Conservation (phyloP, 1,140 invertebrate species). For the Drosophila oshimai region DNA sequence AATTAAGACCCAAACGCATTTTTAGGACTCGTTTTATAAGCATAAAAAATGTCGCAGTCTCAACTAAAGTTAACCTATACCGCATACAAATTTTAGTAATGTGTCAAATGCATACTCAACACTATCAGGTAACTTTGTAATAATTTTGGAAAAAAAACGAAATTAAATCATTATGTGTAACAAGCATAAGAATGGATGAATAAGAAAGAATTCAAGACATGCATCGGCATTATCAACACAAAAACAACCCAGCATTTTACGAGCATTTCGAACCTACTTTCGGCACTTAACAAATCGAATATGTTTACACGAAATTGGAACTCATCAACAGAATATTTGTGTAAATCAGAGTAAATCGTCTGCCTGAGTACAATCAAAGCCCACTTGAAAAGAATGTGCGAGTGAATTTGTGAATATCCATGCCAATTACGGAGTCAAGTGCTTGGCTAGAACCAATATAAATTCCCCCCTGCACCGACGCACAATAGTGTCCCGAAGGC, state of each 20-base stretch:
- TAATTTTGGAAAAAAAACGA: too few relatives aligned
- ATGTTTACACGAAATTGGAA: conserved; percentile 16
- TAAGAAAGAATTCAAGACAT: too few relatives aligned
- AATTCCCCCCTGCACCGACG: neutral
- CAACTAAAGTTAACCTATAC: too few relatives aligned
- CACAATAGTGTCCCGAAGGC: neutral
- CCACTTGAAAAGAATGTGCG: conserved; percentile 43
- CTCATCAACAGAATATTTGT: conserved; percentile 5
- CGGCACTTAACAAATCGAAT: conserved; percentile 10
- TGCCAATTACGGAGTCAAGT: conserved; percentile 62
- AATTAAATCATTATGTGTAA: too few relatives aligned
- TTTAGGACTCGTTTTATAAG: neutral
- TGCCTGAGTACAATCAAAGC: conserved; percentile 9
- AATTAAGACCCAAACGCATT: neutral
- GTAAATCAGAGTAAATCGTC: conserved; percentile 10
- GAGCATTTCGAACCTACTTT: neutral
- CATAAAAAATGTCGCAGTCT: neutral
- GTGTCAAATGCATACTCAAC: too few relatives aligned
- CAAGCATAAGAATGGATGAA: too few relatives aligned
- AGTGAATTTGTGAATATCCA: conserved; percentile 28
- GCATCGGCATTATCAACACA: too few relatives aligned
- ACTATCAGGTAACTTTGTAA: too few relatives aligned
- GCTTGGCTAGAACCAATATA: conserved; percentile 13
- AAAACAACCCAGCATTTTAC: too few relatives aligned
- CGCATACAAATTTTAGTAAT: too few relatives aligned